Percentiles rank a stretch among this genome's conserved stretches.
Evolutionary conservation across 1,140 invertebrate species (phyloP).

Genomic region (Penaeus japonicus): DNA sequence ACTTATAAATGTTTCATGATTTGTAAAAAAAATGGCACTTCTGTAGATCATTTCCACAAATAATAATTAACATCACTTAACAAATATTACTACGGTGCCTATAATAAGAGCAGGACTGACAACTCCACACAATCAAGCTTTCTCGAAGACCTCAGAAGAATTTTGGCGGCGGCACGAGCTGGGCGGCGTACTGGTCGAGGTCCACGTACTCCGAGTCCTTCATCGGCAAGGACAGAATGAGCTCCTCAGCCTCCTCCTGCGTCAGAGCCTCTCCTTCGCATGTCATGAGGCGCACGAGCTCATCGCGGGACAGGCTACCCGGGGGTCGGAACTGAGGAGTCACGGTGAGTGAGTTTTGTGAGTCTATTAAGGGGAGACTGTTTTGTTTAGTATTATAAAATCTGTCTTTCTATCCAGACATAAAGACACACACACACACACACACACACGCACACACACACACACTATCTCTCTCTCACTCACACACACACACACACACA

Average conservation of each 20-base stretch:
- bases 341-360: neutral
- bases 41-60: too few relatives aligned
- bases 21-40: too few relatives aligned
- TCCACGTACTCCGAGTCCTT: constrained; percentile 43
- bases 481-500: neutral
- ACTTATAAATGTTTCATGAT: too few relatives aligned
- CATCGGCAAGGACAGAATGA: constrained; percentile 36
- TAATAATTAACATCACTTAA: too few relatives aligned
- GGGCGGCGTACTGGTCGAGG: constrained; percentile 42
- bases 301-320: constrained; percentile 22
- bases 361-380: neutral
- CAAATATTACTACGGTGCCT: too few relatives aligned
- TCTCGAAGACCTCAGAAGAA: constrained; percentile 1
- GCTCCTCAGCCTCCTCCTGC: constrained; percentile 45
- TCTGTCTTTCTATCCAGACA: too few relatives aligned
- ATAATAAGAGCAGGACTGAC: too few relatives aligned
- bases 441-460: too few relatives aligned
- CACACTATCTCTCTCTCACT: too few relatives aligned
- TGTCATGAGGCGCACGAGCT: constrained; percentile 33
- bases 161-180: constrained; percentile 33
- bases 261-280: constrained; percentile 30
- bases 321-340: constrained; percentile 20
- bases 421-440: too few relatives aligned
- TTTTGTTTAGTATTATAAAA: too few relatives aligned
- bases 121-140: too few relatives aligned